phyloP scores from a whole-genome alignment of 2,113 vertebrate species.

The Anoura caudifer region DNA sequence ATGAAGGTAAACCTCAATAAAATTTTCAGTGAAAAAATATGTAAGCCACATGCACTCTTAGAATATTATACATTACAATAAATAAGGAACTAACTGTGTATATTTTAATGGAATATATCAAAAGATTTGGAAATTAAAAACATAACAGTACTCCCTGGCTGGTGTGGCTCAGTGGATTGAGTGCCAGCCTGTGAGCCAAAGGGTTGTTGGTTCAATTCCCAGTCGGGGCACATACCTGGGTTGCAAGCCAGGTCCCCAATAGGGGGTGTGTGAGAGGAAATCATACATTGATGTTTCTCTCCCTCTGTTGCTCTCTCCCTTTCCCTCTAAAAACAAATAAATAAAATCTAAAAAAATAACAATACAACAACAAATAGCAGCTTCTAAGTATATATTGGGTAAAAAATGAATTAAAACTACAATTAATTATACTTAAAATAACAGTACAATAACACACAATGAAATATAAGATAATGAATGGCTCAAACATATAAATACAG shows the following conservation, averaged over 20 bases:
- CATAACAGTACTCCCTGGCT: neutral
- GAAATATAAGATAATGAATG: neutral
- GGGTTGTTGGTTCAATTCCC: too few species aligned
- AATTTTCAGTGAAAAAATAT: neutral
- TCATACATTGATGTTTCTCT: too few species aligned
- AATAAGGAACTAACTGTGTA: neutral
- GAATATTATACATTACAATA: neutral
- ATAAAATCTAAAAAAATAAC: neutral
- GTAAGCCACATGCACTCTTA: neutral
- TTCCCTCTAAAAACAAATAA: too few species aligned
- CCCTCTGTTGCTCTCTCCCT: too few species aligned
- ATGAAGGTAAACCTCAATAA: neutral
- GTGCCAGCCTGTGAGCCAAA: too few species aligned
- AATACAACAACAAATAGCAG: neutral
- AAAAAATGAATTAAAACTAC: neutral
- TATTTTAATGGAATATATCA: neutral
- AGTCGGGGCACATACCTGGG: too few species aligned
- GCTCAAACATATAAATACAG: neutral
- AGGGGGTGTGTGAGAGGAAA: too few species aligned
- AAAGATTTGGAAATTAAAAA: neutral
- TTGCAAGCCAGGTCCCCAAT: too few species aligned
- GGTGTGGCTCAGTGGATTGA: too few species aligned
- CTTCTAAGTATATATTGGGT: neutral
- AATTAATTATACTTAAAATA: neutral
- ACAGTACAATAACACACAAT: neutral